Conservation (phyloP, 2,797 vertebrate species). For the Semaprochilodus insignis region DNA sequence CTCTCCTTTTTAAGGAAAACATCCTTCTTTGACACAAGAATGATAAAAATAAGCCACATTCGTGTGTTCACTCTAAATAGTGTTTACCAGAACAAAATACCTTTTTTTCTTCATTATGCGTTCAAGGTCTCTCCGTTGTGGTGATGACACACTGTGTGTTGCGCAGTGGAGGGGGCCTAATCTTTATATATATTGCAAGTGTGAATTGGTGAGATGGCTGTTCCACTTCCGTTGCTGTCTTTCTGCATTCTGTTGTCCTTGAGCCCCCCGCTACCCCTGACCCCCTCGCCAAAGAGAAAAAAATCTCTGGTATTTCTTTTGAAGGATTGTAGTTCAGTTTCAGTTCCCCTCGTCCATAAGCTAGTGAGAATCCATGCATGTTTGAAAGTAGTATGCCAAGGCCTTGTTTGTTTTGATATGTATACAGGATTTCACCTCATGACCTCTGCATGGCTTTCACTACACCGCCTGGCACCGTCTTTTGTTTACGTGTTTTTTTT, state of each 20-base stretch:
- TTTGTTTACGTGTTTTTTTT: conserved; percentile 7
- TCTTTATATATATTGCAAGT: conserved; percentile 8
- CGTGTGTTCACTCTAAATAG: background rate
- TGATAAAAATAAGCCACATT: too few species aligned
- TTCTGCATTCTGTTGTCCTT: conserved; percentile 5
- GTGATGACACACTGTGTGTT: conserved; percentile 1
- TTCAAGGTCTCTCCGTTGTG: background rate
- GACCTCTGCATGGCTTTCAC: background rate
- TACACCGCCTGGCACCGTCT: background rate
- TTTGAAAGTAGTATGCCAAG: background rate
- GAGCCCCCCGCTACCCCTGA: background rate
- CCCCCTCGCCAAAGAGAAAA: background rate
- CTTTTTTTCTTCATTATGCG: background rate
- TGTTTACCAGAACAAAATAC: background rate
- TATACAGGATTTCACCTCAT: background rate
- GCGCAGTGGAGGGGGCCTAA: background rate
- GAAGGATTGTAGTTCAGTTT: conserved; percentile 21
- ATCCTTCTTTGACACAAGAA: too few species aligned
- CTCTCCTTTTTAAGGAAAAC: too few species aligned
- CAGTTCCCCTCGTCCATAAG: background rate
- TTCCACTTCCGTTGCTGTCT: conserved; percentile 4
- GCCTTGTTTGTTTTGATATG: background rate
- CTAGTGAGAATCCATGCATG: background rate
- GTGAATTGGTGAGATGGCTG: conserved; percentile 2
- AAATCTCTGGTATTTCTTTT: conserved; percentile 39